These are phyloP conservation scores for Hyperoplus immaculatus DNA, from an alignment of 2,797 vertebrate species.

Conservation along the genomic window DNA sequence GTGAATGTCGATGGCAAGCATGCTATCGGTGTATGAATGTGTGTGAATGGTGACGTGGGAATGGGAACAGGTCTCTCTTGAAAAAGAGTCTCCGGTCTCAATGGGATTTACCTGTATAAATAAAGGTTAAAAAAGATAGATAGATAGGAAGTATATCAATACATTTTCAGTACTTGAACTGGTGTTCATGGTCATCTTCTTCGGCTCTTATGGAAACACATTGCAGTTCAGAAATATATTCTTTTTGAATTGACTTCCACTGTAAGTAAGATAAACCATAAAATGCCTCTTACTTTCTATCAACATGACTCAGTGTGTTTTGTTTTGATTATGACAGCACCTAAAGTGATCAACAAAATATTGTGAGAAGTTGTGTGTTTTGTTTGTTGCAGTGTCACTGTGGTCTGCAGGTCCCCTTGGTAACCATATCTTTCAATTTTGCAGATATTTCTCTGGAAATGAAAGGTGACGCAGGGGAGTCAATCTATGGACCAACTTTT, in stretches of 20 bases:
- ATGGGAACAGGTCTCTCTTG: too few species aligned
- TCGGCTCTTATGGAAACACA: not conserved
- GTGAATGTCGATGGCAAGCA: too few species aligned
- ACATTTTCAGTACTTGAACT: not conserved
- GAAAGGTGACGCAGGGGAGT: slow-evolving; percentile 88
- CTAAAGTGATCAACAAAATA: not conserved
- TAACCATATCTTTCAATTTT: slow-evolving; percentile 30
- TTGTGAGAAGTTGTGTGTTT: not conserved
- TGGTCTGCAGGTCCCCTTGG: not conserved
- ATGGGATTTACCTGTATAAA: too few species aligned
- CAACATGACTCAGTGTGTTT: not conserved
- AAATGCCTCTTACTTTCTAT: not conserved
- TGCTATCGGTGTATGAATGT: too few species aligned
- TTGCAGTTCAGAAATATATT: not conserved
- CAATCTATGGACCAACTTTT: slow-evolving; percentile 91
- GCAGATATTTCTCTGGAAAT: slow-evolving; percentile 87
- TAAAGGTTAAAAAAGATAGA: not conserved
- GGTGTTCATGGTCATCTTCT: not conserved
- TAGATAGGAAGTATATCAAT: not conserved
- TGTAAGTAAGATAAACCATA: not conserved
- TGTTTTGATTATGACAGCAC: not conserved
- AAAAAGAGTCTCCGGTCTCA: too few species aligned
- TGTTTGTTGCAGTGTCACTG: not conserved
- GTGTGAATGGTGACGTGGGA: too few species aligned
- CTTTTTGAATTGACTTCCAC: not conserved